These are phyloP conservation scores for Manis crassicaudata DNA, from an alignment of 2,797 vertebrate species.

Conservation along the genomic window DNA sequence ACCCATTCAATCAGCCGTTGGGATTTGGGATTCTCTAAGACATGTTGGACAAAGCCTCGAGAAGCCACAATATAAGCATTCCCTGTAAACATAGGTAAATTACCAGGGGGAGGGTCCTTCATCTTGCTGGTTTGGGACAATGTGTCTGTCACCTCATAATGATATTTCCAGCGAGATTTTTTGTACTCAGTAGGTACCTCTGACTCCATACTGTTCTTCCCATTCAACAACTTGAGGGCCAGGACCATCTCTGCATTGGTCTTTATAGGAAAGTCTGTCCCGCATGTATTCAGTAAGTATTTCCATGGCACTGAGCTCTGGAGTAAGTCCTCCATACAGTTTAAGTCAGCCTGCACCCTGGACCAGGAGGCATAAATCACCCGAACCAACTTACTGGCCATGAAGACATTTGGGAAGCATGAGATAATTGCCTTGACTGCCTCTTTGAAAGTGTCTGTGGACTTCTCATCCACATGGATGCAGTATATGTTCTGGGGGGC, in stretches of 20 bases:
- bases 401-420: slow-evolving; percentile 91
- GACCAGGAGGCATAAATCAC: slow-evolving; percentile 92
- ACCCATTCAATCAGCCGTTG: slow-evolving; percentile 90
- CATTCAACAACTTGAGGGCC: slow-evolving; percentile 86
- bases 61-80: slow-evolving; percentile 92
- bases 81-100: slow-evolving; percentile 90
- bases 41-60: slow-evolving; percentile 89
- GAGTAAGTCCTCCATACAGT: slow-evolving; percentile 91
- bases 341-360: slow-evolving; percentile 92
- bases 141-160: slow-evolving; percentile 72
- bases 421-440: slow-evolving; percentile 87
- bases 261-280: slow-evolving; percentile 92
- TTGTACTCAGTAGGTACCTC: slow-evolving; percentile 84
- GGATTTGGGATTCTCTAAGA: slow-evolving; percentile 83
- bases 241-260: slow-evolving; percentile 91
- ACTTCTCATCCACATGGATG: slow-evolving; percentile 90
- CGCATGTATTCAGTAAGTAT: slow-evolving; percentile 92
- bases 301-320: slow-evolving; percentile 87
- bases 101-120: slow-evolving; percentile 87
- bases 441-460: slow-evolving; percentile 82
- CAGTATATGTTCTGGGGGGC: slow-evolving; percentile 93
- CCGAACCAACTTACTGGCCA: slow-evolving; percentile 86
- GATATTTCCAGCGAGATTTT: slow-evolving; percentile 87
- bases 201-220: slow-evolving; percentile 91
- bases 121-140: slow-evolving; percentile 74